Percentiles rank a stretch among this genome's conserved stretches.
Evolutionary conservation across 1,140 invertebrate genomes (phyloP).

Genomic region (Nymphalis io): DNA sequence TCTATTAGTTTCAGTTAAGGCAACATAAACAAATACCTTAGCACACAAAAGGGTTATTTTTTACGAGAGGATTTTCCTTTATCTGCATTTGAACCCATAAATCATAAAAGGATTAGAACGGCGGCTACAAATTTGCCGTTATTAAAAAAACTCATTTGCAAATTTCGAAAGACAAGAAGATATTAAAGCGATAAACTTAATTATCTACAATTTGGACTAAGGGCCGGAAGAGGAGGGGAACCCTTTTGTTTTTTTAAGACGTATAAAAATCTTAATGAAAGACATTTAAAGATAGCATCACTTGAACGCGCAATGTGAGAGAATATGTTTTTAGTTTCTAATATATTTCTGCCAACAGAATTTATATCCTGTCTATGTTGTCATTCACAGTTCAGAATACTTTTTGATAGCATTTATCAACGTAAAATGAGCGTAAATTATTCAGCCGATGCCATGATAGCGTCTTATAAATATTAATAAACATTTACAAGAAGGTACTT

Average conservation of each 20-base stretch:
- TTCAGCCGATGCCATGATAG: too few relatives aligned
- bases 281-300: conserved; percentile 38
- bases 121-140: conserved; percentile 72
- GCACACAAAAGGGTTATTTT: neutral
- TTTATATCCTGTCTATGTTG: too few relatives aligned
- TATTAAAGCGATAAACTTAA: conserved; percentile 77
- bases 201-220: conserved; percentile 62
- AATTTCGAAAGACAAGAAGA: conserved; percentile 78
- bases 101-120: conserved; percentile 68
- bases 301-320: neutral
- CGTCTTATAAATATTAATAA: too few relatives aligned
- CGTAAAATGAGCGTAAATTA: too few relatives aligned
- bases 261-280: conserved; percentile 69
- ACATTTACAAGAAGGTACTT: too few relatives aligned
- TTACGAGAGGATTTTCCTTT: neutral
- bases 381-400: too few relatives aligned
- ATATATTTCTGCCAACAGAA: too few relatives aligned
- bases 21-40: conserved; percentile 9
- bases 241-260: conserved; percentile 57
- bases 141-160: conserved; percentile 81
- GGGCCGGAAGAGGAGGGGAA: conserved; percentile 30
- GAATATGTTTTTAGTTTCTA: neutral
- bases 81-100: conserved; percentile 49
- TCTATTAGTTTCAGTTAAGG: neutral
- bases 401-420: too few relatives aligned